Conservation (phyloP, 2,888 invertebrate species). For the Hemaris fuciformis region DNA sequence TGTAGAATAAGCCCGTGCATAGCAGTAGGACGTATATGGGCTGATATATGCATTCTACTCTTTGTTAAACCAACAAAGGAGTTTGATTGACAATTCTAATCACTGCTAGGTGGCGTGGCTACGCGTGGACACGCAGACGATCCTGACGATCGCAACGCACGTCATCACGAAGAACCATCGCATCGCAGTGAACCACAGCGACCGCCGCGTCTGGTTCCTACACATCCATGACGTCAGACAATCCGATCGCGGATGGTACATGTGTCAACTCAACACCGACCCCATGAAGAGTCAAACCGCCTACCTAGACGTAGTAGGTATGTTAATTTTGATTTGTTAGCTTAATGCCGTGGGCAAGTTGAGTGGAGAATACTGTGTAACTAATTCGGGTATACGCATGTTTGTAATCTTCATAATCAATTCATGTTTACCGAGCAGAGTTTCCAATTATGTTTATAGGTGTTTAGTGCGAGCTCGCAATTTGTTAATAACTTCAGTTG, state of each 20-base stretch:
- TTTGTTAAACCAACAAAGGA: no score
- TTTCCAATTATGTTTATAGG: conserved; percentile 1
- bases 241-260: conserved; percentile 93
- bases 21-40: no score
- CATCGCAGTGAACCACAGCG: conserved; percentile 92
- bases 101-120: conserved; percentile 93
- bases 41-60: no score
- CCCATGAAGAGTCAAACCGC: conserved; percentile 96
- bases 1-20: no score
- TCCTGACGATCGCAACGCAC: conserved; percentile 93
- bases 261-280: conserved; percentile 96
- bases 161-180: conserved; percentile 95
- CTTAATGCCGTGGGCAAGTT: conserved; percentile 9
- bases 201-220: conserved; percentile 92
- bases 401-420: conserved; percentile 34
- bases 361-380: conserved; percentile 23
- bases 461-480: not conserved
- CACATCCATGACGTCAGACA: conserved; percentile 92
- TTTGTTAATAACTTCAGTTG: not conserved
- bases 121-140: conserved; percentile 95
- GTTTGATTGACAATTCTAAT: no score
- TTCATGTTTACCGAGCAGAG: conserved; percentile 25
- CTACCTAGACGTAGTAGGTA: conserved; percentile 90
- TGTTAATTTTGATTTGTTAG: conserved; percentile 18
- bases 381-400: conserved; percentile 15